Conservation (phyloP, 2,888 invertebrate species). For the Meiosimyza decipiens region DNA sequence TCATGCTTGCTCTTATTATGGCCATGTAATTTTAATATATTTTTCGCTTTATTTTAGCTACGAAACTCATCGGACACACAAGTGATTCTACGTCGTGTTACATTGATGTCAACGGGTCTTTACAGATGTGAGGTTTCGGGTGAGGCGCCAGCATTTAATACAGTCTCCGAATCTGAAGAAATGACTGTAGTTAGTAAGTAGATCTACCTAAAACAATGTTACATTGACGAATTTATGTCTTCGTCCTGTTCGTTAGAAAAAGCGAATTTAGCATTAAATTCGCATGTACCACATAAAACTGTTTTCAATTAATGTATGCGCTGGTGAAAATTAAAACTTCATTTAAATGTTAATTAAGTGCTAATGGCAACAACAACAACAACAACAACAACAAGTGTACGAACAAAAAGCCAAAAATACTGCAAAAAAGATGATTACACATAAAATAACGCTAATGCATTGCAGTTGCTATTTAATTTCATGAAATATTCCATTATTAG, state of each 20-base stretch:
- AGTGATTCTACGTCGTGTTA: conserved; percentile 75
- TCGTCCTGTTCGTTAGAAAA: no score
- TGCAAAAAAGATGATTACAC: no score
- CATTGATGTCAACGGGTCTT: conserved; percentile 76
- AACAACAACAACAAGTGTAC: conserved; percentile 2
- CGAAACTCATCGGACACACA: conserved; percentile 75
- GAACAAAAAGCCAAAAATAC: background rate
- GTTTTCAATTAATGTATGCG: conserved; percentile 43
- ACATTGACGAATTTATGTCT: no score
- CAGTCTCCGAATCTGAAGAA: conserved; percentile 78
- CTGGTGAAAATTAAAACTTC: conserved; percentile 29
- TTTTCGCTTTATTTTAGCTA: conserved; percentile 67
- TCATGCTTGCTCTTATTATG: conserved; percentile 1
- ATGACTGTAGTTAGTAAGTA: conserved; percentile 81
- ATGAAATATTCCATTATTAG: no score
- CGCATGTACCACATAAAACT: background rate
- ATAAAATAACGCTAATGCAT: no score
- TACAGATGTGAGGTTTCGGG: conserved; percentile 84
- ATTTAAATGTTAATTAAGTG: conserved; percentile 43
- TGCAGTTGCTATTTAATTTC: no score
- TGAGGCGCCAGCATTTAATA: conserved; percentile 81
- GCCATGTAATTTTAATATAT: background rate
- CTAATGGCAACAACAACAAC: conserved; percentile 16
- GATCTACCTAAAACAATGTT: background rate
- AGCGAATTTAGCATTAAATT: no score